These are phyloP conservation scores for Phalangium opilio DNA, from an alignment of 2,888 invertebrate genomes.

Conservation along the genomic window DNA sequence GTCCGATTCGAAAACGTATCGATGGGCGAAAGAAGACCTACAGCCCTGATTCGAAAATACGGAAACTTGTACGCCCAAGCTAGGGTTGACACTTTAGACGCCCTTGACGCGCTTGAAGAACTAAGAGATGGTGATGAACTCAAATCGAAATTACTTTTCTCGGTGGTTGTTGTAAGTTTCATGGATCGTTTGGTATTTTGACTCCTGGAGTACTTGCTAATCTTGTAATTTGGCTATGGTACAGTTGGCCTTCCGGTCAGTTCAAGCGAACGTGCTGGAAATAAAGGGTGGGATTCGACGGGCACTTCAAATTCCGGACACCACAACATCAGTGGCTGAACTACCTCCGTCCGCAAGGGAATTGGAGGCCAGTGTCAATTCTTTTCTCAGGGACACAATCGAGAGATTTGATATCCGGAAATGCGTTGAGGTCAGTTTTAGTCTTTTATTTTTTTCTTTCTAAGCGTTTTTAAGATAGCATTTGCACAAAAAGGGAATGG, in stretches of 20 bases:
- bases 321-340: not conserved
- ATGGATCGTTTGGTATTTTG: not conserved
- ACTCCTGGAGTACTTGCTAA: too few species aligned
- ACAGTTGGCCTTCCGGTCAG: slow-evolving; percentile 57
- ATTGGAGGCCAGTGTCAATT: slow-evolving; percentile 37
- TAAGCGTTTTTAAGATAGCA: not conserved
- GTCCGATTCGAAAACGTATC: slow-evolving; percentile 29
- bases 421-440: slow-evolving; percentile 35
- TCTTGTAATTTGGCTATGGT: slow-evolving; percentile 4
- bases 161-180: slow-evolving; percentile 74
- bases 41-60: slow-evolving; percentile 55
- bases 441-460: not conserved
- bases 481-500: too few species aligned
- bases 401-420: slow-evolving; percentile 45
- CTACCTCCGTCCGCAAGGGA: slow-evolving; percentile 21
- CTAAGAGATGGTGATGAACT: slow-evolving; percentile 69
- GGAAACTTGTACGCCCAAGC: slow-evolving; percentile 69
- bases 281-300: slow-evolving; percentile 55
- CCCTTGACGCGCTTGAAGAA: slow-evolving; percentile 62
- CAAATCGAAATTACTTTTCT: slow-evolving; percentile 88
- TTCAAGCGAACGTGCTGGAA: slow-evolving; percentile 48
- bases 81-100: slow-evolving; percentile 68
- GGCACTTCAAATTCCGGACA: slow-evolving; percentile 37
- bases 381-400: slow-evolving; percentile 50
- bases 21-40: slow-evolving; percentile 29